Percentiles rank a stretch among this genome's conserved stretches.
phyloP scores from a whole-genome alignment of 2,888 invertebrate species.

The Erebia ligea region DNA sequence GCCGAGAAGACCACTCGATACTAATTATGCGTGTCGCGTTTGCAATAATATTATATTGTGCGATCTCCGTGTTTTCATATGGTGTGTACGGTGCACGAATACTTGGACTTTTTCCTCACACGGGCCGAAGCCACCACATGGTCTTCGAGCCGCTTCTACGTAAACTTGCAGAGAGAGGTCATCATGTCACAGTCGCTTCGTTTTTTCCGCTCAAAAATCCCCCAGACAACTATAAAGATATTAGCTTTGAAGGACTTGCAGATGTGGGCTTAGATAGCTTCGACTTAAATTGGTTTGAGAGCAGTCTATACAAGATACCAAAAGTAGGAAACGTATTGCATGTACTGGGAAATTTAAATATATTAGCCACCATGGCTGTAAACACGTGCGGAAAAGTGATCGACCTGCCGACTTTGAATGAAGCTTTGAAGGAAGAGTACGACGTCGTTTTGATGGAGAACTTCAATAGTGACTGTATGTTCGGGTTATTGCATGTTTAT shows the following conservation, averaged over 20 bases:
- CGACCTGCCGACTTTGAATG: constrained; percentile 61
- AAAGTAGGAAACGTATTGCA: constrained; percentile 54
- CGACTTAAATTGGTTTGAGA: constrained; percentile 60
- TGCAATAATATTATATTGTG: constrained; percentile 37
- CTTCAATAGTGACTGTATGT: constrained; percentile 86
- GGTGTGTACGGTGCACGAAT: constrained; percentile 57
- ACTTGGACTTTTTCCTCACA: constrained; percentile 78
- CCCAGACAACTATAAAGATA: constrained; percentile 70
- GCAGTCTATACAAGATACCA: constrained; percentile 50
- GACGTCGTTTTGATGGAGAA: constrained; percentile 86
- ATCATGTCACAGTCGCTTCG: constrained; percentile 84
- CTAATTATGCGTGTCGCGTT: constrained; percentile 57
- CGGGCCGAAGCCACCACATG: constrained; percentile 85
- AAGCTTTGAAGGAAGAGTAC: constrained; percentile 72
- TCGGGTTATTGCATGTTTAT: constrained; percentile 83
- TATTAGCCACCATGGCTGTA: constrained; percentile 61
- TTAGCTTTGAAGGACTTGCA: constrained; percentile 54
- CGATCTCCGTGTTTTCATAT: constrained; percentile 50
- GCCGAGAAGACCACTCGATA: constrained; percentile 46
- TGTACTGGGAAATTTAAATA: constrained; percentile 55
- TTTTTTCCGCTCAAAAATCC: constrained; percentile 81
- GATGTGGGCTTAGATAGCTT: neutral
- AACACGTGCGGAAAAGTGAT: constrained; percentile 66
- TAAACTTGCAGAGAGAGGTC: constrained; percentile 81
- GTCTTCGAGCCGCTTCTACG: constrained; percentile 82